These are phyloP conservation scores for Lasioglossum oenotherae DNA, from an alignment of 2,888 invertebrate species.

Conservation along the genomic window DNA sequence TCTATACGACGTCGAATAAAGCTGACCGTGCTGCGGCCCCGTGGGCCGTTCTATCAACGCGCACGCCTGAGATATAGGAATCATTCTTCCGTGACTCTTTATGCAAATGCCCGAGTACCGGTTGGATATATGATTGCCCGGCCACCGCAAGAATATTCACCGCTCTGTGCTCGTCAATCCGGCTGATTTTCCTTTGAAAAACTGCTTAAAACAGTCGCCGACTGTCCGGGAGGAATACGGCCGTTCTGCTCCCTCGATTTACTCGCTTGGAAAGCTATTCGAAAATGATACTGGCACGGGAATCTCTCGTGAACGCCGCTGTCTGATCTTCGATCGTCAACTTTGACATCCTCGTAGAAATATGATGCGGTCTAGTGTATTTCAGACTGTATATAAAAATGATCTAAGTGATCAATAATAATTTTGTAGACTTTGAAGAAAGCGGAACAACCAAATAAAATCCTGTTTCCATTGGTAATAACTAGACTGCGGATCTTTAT, in stretches of 20 bases:
- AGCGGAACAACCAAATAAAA: too few relatives aligned
- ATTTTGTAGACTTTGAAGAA: too few relatives aligned
- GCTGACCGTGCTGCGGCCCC: conserved; percentile 21
- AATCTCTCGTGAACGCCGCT: background rate
- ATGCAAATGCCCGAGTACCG: conserved; percentile 61
- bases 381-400: too few relatives aligned
- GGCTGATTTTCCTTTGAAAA: conserved; percentile 50
- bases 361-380: too few relatives aligned
- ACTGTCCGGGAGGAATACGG: conserved; percentile 23
- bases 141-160: conserved; percentile 23
- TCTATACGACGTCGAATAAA: conserved; percentile 50
- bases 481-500: too few relatives aligned
- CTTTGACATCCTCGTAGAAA: too few relatives aligned
- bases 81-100: conserved; percentile 70
- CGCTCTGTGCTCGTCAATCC: conserved; percentile 53
- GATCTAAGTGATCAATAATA: too few relatives aligned
- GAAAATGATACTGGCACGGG: background rate
- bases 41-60: conserved; percentile 24
- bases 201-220: conserved; percentile 38
- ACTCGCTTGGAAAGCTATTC: background rate
- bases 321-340: background rate
- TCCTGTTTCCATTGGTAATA: too few relatives aligned
- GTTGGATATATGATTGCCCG: conserved; percentile 52
- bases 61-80: conserved; percentile 51
- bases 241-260: background rate